Conservation (phyloP, 1,140 invertebrate genomes). For the Drosophila parvula region DNA sequence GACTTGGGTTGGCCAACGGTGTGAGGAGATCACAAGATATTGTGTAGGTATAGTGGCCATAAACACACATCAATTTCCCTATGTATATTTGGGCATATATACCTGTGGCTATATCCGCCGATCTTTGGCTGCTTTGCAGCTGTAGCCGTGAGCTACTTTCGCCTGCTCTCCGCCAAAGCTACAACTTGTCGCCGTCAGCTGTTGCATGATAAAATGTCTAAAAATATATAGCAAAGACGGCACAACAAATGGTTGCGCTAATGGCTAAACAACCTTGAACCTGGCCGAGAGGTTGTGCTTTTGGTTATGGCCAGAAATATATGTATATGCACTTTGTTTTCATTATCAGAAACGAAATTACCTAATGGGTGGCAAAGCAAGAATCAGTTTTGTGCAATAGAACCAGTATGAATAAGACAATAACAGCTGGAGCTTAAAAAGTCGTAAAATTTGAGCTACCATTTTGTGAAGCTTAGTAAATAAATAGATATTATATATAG, state of each 20-base stretch:
- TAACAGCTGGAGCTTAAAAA: background rate
- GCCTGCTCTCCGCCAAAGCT: slow-evolving; percentile 20
- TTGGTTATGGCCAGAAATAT: slow-evolving; percentile 34
- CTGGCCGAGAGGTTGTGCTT: slow-evolving; percentile 67
- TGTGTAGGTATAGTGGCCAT: slow-evolving; percentile 27
- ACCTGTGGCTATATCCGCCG: slow-evolving; percentile 22
- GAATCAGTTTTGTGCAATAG: slow-evolving; percentile 12
- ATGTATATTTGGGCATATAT: slow-evolving; percentile 26
- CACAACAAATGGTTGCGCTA: slow-evolving; percentile 30
- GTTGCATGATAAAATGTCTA: slow-evolving; percentile 79
- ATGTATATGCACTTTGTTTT: slow-evolving; percentile 17
- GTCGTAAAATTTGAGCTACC: background rate
- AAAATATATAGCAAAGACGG: slow-evolving; percentile 58
- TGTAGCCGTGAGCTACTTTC: slow-evolving; percentile 33
- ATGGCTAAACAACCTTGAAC: slow-evolving; percentile 68
- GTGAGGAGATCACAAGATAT: slow-evolving; percentile 53
- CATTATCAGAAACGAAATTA: slow-evolving; percentile 47
- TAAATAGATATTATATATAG: too few relatives aligned
- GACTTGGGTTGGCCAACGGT: slow-evolving; percentile 26
- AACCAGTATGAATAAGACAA: slow-evolving; percentile 11
- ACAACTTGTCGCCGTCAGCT: slow-evolving; percentile 70
- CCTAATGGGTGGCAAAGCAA: slow-evolving; percentile 34
- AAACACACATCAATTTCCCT: slow-evolving; percentile 31
- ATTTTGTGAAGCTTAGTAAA: background rate
- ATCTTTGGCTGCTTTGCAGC: slow-evolving; percentile 31